These are phyloP conservation scores for Coptodon bakossiorum DNA, from an alignment of 2,113 vertebrate genomes.

Conservation along the genomic window DNA sequence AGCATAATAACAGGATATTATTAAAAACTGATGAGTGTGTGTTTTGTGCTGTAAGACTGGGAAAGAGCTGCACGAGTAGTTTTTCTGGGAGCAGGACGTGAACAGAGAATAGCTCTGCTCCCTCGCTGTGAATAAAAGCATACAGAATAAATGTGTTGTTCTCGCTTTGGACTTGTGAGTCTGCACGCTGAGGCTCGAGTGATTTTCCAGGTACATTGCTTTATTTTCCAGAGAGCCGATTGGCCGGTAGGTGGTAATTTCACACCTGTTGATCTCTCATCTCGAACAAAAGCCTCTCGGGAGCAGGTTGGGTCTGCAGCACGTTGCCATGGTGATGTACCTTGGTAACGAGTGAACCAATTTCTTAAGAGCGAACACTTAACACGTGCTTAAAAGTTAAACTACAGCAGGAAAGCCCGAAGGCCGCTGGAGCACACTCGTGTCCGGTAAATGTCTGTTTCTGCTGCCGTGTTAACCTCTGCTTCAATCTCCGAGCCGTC, in stretches of 20 bases:
- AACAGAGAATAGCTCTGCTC: background rate
- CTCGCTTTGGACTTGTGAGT: background rate
- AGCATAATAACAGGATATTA: background rate
- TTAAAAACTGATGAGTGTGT: background rate
- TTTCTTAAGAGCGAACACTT: background rate
- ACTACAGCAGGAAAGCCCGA: background rate
- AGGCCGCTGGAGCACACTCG: background rate
- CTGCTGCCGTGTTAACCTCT: background rate
- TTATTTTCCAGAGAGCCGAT: background rate
- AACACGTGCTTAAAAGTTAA: background rate
- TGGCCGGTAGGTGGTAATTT: background rate
- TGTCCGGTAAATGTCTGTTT: background rate
- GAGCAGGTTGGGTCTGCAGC: background rate
- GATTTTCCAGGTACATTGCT: background rate
- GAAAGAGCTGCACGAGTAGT: background rate
- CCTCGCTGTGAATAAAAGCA: background rate
- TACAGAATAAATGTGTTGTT: background rate
- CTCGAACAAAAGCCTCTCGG: background rate
- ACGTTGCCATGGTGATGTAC: background rate
- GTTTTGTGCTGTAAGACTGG: background rate
- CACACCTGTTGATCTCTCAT: background rate
- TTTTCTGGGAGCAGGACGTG: background rate
- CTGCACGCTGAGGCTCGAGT: accelerated
- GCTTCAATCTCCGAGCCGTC: background rate
- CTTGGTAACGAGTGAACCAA: background rate